Base-by-base conservation (phyloP, 1,140 invertebrate species). In the Drosophila quadrilineata region DNA sequence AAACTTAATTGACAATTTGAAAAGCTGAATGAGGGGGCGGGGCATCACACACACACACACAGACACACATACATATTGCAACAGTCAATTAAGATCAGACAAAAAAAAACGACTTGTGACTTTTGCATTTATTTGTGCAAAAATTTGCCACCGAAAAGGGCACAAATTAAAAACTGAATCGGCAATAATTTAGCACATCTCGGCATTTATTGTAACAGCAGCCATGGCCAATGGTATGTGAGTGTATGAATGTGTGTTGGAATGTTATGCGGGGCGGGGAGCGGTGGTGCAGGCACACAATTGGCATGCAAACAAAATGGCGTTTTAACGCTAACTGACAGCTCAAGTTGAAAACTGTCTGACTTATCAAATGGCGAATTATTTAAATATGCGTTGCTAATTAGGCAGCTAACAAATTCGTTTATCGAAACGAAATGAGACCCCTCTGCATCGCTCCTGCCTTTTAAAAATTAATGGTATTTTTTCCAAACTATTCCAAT, bases 1-100 rank as follows among this genome's bases (percentile, higher is more conserved):
- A 87, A 87, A 84, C 84, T 87, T 87, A 87, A 87, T 87, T 87
- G 82, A 87, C 82, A 87, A 84, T 82, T 82, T 60, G 84, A 87
- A 75, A 71, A 73, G 77, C 56, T 64, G 12, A 54, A 6, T 3
- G 5, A 0, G 22, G 3, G 14, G 8, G 6, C 2, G 16, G n/a
- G 16, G 6, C 0, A 10, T n/a, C n/a, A n/a, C n/a, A n/a, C n/a
- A n/a, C n/a, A n/a, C n/a, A n/a, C n/a, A n/a, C n/a, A n/a, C n/a
- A n/a, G n/a, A n/a, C 2, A 5, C 22, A 29, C n/a, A 19, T 24
- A 38, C 31, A 10, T 36, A 59, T 8, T 73, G 77, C 70, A 80
- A 56, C 77, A 87, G 82, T 85, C 80, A 85, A 85, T 85, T 85
- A 79, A 66, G 65, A 48, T 54, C 43, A 24, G 10, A 52, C 52